Base-by-base conservation (phyloP, 2,888 invertebrate genomes). In the Yponomeuta evonymella region DNA sequence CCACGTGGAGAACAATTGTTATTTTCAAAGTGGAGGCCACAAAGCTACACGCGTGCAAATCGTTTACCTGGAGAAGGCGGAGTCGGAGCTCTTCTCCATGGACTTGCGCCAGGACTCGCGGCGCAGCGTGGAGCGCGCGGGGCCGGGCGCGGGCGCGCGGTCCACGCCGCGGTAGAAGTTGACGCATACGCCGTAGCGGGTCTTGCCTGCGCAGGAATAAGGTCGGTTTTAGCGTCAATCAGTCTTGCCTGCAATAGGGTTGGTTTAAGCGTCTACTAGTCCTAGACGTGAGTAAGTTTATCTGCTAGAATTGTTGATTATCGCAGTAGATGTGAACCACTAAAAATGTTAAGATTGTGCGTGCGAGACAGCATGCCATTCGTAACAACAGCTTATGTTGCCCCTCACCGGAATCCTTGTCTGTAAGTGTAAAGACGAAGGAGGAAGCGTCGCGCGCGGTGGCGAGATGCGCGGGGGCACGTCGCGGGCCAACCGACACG, bases 381-480 rank as follows among this genome's bases (percentile, higher is more conserved):
- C 43, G 43, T 43, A 43, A 43, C 43, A 6, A 43, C 43, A 43
- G 43, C 43, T 6, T 43, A 43, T 8, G 43, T 43, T 43, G 43
- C 43, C 43, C 1, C 85, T 79, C 77, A 95, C 98, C 98, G 15
- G 98, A 98, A 90, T 99, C 99, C 88, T 99, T 99, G 86, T 99
- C 99, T 30, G 99, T 99, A 76, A 99, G 94, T 10, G 98, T 98
- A 86, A 99, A 99, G 23, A 99, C 98, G 89, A 99, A 99, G 23
- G 99, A 98, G 48, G 97, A 97, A 70, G 98, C 97, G 86, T 99
- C 99, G 73, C 98, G 93, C 62, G 95, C 95, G 30, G 96, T 95
- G 70, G 89, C 84, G 72, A 87, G 75, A 73, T 88, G 86, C 0
- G 81, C 81, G n/a, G 89, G 85, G 63, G 89, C 86, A 74, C 97